These are phyloP conservation scores for Dicroscelio sp. DNA, from an alignment of 2,888 invertebrate species.

Conservation along the genomic window DNA sequence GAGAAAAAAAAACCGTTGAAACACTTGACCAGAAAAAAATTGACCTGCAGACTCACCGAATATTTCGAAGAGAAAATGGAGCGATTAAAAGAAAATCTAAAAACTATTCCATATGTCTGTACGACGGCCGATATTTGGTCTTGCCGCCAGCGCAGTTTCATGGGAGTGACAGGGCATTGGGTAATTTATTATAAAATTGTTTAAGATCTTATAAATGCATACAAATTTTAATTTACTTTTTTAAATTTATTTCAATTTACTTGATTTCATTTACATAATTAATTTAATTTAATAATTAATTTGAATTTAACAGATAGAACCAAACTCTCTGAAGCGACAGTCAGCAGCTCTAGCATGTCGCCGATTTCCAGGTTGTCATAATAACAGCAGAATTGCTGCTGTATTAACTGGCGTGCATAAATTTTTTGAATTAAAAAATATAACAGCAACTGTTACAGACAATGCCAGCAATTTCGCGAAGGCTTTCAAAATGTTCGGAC, in stretches of 20 bases:
- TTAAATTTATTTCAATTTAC: no score
- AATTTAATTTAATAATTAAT: no score
- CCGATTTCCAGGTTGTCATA: not conserved
- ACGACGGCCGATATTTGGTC: slow-evolving; percentile 9
- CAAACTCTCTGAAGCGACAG: not conserved
- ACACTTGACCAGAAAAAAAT: not conserved
- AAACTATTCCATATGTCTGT: not conserved
- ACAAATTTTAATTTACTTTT: no score
- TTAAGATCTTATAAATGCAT: no score
- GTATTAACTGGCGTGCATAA: not conserved
- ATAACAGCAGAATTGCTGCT: not conserved
- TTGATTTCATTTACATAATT: no score
- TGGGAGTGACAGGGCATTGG: slow-evolving; percentile 19
- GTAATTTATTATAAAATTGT: no score
- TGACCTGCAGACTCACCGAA: not conserved
- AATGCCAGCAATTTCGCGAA: slow-evolving; percentile 36
- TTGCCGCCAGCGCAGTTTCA: not conserved
- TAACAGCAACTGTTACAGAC: slow-evolving; percentile 16
- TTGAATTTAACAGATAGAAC: slow-evolving; percentile 13
- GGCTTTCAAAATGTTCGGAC: slow-evolving; percentile 1
- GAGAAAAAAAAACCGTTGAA: not conserved
- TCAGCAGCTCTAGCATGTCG: slow-evolving; percentile 14
- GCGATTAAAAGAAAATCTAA: not conserved
- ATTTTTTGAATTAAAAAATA: not conserved
- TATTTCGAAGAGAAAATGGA: not conserved